Percentiles rank a stretch among this genome's conserved stretches.
These are phyloP conservation scores for Anodontia alba DNA, from an alignment of 2,888 invertebrate species.

Conservation along the genomic window DNA sequence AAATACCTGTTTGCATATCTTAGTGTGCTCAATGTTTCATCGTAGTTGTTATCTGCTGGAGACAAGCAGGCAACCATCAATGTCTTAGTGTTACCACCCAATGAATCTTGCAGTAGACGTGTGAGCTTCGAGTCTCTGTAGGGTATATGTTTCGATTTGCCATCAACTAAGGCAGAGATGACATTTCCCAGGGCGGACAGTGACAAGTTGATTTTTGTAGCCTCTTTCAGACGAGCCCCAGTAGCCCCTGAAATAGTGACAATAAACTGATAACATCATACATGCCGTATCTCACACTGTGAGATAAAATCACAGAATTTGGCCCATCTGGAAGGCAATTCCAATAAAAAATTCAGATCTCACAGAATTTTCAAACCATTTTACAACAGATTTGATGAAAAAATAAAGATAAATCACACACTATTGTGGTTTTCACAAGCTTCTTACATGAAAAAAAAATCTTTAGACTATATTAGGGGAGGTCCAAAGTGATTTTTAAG, in stretches of 20 bases:
- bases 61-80: slow-evolving; percentile 95
- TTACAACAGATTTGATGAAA: too few relatives aligned
- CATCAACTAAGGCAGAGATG: slow-evolving; percentile 94
- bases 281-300: too few relatives aligned
- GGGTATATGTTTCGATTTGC: slow-evolving; percentile 91
- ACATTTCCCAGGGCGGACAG: slow-evolving; percentile 95
- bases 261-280: background rate
- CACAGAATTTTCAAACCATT: too few relatives aligned
- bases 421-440: too few relatives aligned
- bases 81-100: slow-evolving; percentile 93
- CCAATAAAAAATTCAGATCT: too few relatives aligned
- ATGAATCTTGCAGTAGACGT: slow-evolving; percentile 82
- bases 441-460: too few relatives aligned
- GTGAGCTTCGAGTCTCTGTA: slow-evolving; percentile 93
- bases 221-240: slow-evolving; percentile 94
- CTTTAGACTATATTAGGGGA: too few relatives aligned
- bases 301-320: too few relatives aligned
- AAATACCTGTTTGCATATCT: slow-evolving; percentile 89
- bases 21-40: slow-evolving; percentile 92
- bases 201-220: slow-evolving; percentile 95
- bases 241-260: slow-evolving; percentile 89
- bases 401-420: too few relatives aligned
- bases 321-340: too few relatives aligned
- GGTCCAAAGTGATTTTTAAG: too few relatives aligned
- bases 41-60: slow-evolving; percentile 93